These are phyloP conservation scores for Chrysotoxum bicinctum DNA, from an alignment of 2,888 invertebrate genomes.

Conservation along the genomic window DNA sequence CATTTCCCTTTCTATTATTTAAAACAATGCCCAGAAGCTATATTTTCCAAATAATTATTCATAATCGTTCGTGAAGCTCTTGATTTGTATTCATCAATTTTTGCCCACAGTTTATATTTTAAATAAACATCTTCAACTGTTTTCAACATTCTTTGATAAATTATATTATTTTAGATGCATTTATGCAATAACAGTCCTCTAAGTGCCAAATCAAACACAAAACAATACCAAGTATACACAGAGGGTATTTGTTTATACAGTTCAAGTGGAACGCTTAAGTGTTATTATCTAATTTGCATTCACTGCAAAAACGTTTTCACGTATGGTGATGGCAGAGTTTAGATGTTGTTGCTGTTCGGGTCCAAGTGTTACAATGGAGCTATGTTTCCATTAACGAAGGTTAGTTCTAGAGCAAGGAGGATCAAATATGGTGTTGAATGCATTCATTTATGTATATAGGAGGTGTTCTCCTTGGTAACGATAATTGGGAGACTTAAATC, in stretches of 20 bases:
- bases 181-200: constrained; percentile 29
- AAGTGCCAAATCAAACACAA: constrained; percentile 57
- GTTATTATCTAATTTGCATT: constrained; percentile 64
- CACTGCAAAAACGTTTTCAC: constrained; percentile 4
- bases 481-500: constrained; percentile 51
- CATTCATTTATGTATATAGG: no score
- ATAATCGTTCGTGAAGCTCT: no score
- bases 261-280: constrained; percentile 24
- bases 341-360: not conserved
- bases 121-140: no score
- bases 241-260: not conserved
- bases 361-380: not conserved
- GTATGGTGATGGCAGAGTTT: not conserved
- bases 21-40: no score
- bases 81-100: no score
- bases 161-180: constrained; percentile 1
- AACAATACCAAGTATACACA: constrained; percentile 45
- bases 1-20: no score
- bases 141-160: not conserved
- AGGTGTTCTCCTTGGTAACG: not conserved
- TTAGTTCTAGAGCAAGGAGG: not conserved
- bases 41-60: no score
- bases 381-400: not conserved
- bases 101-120: no score
- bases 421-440: not conserved